A percentile compares a stretch with the other conserved stretches of the same genome.
These are phyloP conservation scores for Capra hircus DNA, from an alignment of 2,113 vertebrate genomes.

Conservation along the genomic window DNA sequence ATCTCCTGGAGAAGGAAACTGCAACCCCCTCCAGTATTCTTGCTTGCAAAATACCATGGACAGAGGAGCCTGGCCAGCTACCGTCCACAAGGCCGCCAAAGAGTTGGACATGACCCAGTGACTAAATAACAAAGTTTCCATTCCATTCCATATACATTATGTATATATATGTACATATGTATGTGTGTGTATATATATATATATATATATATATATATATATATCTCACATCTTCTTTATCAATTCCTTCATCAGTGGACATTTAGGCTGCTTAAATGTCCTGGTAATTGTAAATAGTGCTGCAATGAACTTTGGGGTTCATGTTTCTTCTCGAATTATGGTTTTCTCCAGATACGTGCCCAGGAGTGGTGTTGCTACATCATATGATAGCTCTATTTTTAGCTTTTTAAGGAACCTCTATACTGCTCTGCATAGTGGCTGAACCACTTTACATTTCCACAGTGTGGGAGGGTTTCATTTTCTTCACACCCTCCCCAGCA, in stretches of 20 bases:
- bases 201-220: background rate
- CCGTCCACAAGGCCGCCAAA: background rate
- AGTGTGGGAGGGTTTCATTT: background rate
- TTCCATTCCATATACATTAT: background rate
- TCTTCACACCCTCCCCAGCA: background rate
- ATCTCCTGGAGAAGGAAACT: background rate
- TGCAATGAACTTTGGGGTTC: background rate
- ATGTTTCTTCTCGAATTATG: background rate
- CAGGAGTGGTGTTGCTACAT: background rate
- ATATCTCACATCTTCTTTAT: background rate
- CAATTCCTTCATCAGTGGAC: fast-evolving
- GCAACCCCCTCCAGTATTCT: background rate
- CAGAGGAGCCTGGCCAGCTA: background rate
- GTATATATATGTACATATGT: background rate
- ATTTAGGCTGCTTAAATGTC: background rate
- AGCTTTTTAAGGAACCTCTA: background rate
- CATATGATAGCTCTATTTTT: background rate
- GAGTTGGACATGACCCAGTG: background rate
- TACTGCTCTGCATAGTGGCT: background rate
- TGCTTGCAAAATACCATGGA: background rate
- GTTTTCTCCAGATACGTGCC: background rate
- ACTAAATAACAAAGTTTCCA: background rate
- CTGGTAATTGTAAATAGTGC: background rate
- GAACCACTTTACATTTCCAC: background rate
- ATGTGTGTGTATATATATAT: fast-evolving